Percentiles rank a stretch among this genome's conserved stretches.
phyloP scores from a whole-genome alignment of 1,140 invertebrate genomes.

The Sycobia sp. region DNA sequence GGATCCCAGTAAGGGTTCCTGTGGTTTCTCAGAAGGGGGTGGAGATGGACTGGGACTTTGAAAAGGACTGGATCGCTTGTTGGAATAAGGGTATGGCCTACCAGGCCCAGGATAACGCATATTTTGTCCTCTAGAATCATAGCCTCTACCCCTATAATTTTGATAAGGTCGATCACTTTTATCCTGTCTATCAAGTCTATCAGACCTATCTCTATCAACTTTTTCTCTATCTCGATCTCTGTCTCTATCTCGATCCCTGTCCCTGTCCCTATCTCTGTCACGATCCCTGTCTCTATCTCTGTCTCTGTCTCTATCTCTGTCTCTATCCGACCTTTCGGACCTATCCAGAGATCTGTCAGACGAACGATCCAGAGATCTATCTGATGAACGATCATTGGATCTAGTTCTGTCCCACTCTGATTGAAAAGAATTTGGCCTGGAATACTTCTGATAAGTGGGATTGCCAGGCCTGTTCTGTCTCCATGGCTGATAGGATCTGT shows the following conservation, averaged over 20 bases:
- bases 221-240: slow-evolving; percentile 10
- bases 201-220: slow-evolving; percentile 1
- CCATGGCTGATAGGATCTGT: slow-evolving; percentile 17
- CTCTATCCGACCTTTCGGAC: background rate
- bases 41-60: slow-evolving; percentile 3
- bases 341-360: background rate
- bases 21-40: slow-evolving; percentile 14
- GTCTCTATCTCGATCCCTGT: slow-evolving; percentile 11
- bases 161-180: slow-evolving; percentile 24
- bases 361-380: slow-evolving; percentile 10
- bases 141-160: slow-evolving; percentile 26
- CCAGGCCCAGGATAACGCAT: slow-evolving; percentile 24
- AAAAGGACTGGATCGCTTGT: slow-evolving; percentile 2
- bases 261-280: slow-evolving; percentile 10
- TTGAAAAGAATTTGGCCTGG: background rate
- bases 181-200: slow-evolving; percentile 10
- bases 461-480: slow-evolving; percentile 2
- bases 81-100: slow-evolving; percentile 19
- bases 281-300: slow-evolving; percentile 6
- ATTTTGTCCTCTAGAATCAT: slow-evolving; percentile 14
- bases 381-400: slow-evolving; percentile 21
- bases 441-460: slow-evolving; percentile 5
- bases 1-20: slow-evolving; percentile 48
- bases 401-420: slow-evolving; percentile 27
- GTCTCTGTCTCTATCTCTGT: slow-evolving; percentile 14